These are phyloP conservation scores for Montipora capitata DNA, from an alignment of 92 coral and sea anemone species.

Conservation along the genomic window DNA sequence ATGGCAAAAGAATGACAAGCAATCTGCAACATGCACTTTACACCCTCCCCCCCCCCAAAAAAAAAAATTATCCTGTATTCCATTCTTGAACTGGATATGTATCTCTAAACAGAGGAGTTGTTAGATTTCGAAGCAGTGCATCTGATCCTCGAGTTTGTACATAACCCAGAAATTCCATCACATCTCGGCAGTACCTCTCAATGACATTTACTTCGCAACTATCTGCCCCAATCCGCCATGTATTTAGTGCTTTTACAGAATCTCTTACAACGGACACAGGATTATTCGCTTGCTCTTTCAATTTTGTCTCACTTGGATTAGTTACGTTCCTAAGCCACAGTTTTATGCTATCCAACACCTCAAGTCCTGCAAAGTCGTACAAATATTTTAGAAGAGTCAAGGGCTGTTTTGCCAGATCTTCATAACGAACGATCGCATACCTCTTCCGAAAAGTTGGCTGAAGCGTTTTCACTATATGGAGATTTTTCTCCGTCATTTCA, in stretches of 20 bases:
- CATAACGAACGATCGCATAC: conserved; percentile 43
- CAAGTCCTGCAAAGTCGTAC: conserved; percentile 41
- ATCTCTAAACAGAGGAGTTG: conserved; percentile 32
- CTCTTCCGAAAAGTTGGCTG: background rate
- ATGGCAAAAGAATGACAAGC: too few species aligned
- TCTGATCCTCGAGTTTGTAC: conserved; percentile 48
- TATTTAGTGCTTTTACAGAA: conserved; percentile 30
- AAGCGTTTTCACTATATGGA: conserved; percentile 12
- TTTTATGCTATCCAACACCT: conserved; percentile 16
- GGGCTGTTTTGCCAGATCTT: conserved; percentile 54
- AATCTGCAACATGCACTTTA: too few species aligned
- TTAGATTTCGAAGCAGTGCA: conserved; percentile 43
- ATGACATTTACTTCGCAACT: conserved; percentile 32
- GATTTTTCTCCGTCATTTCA: conserved; percentile 45
- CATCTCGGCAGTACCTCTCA: conserved; percentile 57
- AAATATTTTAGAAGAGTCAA: conserved; percentile 1
- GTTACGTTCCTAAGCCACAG: conserved; percentile 52
- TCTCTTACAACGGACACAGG: conserved; percentile 46
- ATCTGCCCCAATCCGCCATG: conserved; percentile 44
- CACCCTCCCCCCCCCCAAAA: too few species aligned
- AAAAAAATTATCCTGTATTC: background rate
- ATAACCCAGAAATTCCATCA: conserved; percentile 60
- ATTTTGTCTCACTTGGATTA: conserved; percentile 14
- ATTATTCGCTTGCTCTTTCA: background rate
- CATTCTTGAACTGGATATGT: conserved; percentile 29